A percentile compares a stretch with the other conserved stretches of the same genome.
phyloP scores from a whole-genome alignment of 2,888 invertebrate species.

The Polylopha cassiicola region DNA sequence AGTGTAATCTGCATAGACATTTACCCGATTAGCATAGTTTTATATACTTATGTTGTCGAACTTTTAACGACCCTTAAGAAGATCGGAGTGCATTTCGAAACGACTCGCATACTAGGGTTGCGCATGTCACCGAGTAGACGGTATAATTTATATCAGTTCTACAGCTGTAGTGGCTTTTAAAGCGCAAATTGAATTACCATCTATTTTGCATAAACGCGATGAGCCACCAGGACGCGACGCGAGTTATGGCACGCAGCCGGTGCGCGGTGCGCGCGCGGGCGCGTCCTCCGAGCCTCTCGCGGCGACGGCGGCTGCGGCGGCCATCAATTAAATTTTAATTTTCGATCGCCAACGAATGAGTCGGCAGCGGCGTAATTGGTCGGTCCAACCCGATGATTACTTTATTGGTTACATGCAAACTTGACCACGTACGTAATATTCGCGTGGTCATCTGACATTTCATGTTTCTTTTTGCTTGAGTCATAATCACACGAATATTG shows the following conservation, averaged over 20 bases:
- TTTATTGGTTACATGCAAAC: constrained; percentile 66
- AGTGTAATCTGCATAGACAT: constrained; percentile 53
- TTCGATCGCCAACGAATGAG: constrained; percentile 60
- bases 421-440: constrained; percentile 42
- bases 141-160: constrained; percentile 18
- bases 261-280: too few species aligned
- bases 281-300: too few species aligned
- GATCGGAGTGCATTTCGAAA: constrained; percentile 22
- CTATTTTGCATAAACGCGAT: constrained; percentile 62
- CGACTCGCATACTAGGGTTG: constrained; percentile 5
- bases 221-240: constrained; percentile 36
- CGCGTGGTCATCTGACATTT: constrained; percentile 43
- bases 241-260: constrained; percentile 38
- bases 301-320: constrained; percentile 30
- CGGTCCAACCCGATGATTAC: constrained; percentile 61
- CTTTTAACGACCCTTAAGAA: constrained; percentile 41
- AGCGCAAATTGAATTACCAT: constrained; percentile 68
- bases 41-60: constrained; percentile 53
- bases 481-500: constrained; percentile 33
- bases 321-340: constrained; percentile 73
- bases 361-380: constrained; percentile 62
- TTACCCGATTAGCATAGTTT: constrained; percentile 50
- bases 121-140: constrained; percentile 12
- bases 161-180: constrained; percentile 35
- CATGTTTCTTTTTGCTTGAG: constrained; percentile 45